Percentiles rank a stretch among this genome's conserved stretches.
These are phyloP conservation scores for Typhlichthys subterraneus DNA, from an alignment of 2,797 vertebrate species.

Conservation along the genomic window DNA sequence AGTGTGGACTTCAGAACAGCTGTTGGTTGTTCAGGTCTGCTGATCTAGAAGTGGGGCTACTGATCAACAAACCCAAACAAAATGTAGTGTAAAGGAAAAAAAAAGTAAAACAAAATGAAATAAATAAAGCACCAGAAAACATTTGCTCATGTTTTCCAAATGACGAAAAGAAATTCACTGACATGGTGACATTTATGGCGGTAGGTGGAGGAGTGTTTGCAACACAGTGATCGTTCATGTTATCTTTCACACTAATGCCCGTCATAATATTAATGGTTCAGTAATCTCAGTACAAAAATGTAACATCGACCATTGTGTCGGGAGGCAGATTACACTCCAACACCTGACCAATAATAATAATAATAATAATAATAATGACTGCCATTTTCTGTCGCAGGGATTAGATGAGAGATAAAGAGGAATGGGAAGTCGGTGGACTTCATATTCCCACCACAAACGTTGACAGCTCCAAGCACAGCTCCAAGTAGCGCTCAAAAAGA, in stretches of 20 bases:
- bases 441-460: slow-evolving; percentile 35
- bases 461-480: slow-evolving; percentile 7
- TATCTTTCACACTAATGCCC: neutral
- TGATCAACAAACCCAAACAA: slow-evolving; percentile 74
- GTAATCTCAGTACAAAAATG: slow-evolving; percentile 10
- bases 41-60: slow-evolving; percentile 56
- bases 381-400: slow-evolving; percentile 55
- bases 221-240: slow-evolving; percentile 54
- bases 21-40: slow-evolving; percentile 61
- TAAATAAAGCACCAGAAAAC: slow-evolving; percentile 64
- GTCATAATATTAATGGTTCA: slow-evolving; percentile 17
- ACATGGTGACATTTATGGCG: slow-evolving; percentile 48
- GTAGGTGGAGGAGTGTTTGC: slow-evolving; percentile 59
- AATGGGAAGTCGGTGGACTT: slow-evolving; percentile 48
- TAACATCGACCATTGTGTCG: slow-evolving; percentile 53
- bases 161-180: slow-evolving; percentile 44
- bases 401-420: slow-evolving; percentile 37
- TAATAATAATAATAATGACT: slow-evolving; percentile 20
- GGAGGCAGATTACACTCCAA: slow-evolving; percentile 52
- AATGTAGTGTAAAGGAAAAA: slow-evolving; percentile 17
- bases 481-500: slow-evolving; percentile 5
- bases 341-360: slow-evolving; percentile 40
- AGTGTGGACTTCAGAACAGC: slow-evolving; percentile 60
- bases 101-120: slow-evolving; percentile 14
- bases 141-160: slow-evolving; percentile 67